Percentiles rank a stretch among this genome's conserved stretches.
Conservation (phyloP, 2,888 invertebrate genomes). For the Sycophila texana region DNA sequence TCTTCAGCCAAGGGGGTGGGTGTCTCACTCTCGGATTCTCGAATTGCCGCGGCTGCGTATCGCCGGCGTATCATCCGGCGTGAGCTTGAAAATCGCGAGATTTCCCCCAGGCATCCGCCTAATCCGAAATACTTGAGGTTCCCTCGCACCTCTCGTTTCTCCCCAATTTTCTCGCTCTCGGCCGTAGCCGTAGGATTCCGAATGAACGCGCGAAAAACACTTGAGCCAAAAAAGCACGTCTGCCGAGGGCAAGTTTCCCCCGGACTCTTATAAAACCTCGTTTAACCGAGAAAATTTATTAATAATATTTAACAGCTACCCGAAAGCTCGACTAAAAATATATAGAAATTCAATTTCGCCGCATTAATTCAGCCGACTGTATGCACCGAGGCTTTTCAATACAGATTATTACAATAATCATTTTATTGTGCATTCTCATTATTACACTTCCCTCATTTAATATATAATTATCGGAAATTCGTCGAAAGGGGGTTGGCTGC, state of each 20-base stretch:
- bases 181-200: background rate
- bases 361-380: too few relatives aligned
- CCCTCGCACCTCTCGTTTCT: slow-evolving; percentile 12
- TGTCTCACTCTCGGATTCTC: slow-evolving; percentile 58
- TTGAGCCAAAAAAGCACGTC: background rate
- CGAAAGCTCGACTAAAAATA: too few relatives aligned
- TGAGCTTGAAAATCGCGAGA: slow-evolving; percentile 61
- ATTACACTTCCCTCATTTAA: too few relatives aligned
- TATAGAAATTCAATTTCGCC: too few relatives aligned
- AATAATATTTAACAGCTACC: too few relatives aligned
- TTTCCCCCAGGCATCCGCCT: slow-evolving; percentile 59
- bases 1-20: slow-evolving; percentile 3
- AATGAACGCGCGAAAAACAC: slow-evolving; percentile 10
- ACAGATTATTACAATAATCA: too few relatives aligned
- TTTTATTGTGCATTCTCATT: too few relatives aligned
- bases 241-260: background rate
- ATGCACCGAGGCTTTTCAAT: too few relatives aligned
- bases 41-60: slow-evolving; percentile 56
- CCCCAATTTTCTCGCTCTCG: background rate
- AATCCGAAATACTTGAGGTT: slow-evolving; percentile 62
- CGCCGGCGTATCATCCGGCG: slow-evolving; percentile 51
- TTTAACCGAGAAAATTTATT: too few relatives aligned
- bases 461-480: too few relatives aligned
- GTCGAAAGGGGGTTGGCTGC: too few relatives aligned
- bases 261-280: too few relatives aligned